phyloP scores from a whole-genome alignment of 2,888 invertebrate species.

The Opisthograptis luteolata region DNA sequence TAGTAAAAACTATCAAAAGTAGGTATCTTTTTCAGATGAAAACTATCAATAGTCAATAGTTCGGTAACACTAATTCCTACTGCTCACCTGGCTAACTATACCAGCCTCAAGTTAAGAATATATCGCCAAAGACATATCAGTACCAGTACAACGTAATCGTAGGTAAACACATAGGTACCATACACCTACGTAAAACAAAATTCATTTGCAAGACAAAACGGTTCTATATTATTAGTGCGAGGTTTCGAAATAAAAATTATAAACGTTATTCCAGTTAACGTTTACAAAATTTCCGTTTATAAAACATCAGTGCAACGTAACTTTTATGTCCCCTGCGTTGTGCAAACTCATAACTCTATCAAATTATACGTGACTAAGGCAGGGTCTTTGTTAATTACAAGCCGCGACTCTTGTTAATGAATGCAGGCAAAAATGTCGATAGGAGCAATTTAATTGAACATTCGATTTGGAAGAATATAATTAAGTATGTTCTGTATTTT shows the following conservation, averaged over 20 bases:
- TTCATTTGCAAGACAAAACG: no score
- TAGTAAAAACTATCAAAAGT: no score
- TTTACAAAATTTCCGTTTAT: conserved; percentile 32
- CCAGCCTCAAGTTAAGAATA: no score
- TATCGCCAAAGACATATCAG: no score
- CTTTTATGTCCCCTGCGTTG: conserved; percentile 35
- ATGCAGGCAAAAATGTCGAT: conserved; percentile 16
- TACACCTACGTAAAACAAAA: no score
- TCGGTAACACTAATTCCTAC: no score
- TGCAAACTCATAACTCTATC: conserved; percentile 21
- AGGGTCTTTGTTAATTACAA: conserved; percentile 51
- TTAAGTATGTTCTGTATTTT: no score
- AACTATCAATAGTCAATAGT: no score
- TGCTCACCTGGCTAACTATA: no score
- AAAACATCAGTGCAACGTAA: conserved; percentile 32
- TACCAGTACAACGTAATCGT: no score
- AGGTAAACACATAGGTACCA: no score
- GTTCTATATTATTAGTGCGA: background rate
- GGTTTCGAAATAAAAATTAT: background rate
- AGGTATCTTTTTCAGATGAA: no score
- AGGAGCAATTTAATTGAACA: conserved; percentile 16
- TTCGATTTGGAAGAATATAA: background rate
- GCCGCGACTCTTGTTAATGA: conserved; percentile 45
- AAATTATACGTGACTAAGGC: conserved; percentile 52
- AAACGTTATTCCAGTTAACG: background rate